These are phyloP conservation scores for Xyliphius kryptos DNA, from an alignment of 2,113 vertebrate species.

Conservation along the genomic window DNA sequence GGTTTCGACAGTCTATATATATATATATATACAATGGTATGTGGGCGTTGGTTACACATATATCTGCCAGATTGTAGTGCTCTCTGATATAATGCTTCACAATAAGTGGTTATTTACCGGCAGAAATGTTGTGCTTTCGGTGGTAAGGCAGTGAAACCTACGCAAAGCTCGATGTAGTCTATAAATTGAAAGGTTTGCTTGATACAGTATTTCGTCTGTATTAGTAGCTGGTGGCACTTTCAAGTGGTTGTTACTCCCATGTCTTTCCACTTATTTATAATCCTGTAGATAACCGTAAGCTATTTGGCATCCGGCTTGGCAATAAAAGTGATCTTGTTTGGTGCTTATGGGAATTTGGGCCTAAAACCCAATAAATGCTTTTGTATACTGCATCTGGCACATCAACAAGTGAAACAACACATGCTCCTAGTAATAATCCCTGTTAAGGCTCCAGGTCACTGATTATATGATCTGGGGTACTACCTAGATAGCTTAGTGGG, in stretches of 20 bases:
- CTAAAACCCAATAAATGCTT: no score
- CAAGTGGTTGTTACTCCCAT: background rate
- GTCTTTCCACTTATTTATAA: background rate
- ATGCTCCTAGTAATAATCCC: no score
- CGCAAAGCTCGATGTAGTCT: background rate
- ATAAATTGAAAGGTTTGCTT: background rate
- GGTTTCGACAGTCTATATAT: conserved; percentile 7
- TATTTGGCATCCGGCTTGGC: no score
- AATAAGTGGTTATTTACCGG: conserved; percentile 6
- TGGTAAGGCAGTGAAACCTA: conserved; percentile 4
- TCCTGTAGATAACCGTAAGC: background rate
- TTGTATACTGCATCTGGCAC: no score
- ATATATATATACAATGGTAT: conserved; percentile 11
- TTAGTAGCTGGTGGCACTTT: background rate
- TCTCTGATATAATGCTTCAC: conserved; percentile 8
- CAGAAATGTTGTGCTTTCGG: background rate
- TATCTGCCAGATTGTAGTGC: conserved; percentile 17
- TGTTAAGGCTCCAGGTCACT: no score
- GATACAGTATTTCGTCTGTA: background rate
- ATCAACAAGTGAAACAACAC: no score
- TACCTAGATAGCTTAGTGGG: no score
- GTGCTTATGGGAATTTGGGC: no score
- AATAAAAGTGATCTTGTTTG: no score
- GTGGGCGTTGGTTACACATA: conserved; percentile 6
- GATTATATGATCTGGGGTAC: no score